Base-by-base conservation (phyloP, 1,140 invertebrate species). In the Sarcophaga bullata region DNA sequence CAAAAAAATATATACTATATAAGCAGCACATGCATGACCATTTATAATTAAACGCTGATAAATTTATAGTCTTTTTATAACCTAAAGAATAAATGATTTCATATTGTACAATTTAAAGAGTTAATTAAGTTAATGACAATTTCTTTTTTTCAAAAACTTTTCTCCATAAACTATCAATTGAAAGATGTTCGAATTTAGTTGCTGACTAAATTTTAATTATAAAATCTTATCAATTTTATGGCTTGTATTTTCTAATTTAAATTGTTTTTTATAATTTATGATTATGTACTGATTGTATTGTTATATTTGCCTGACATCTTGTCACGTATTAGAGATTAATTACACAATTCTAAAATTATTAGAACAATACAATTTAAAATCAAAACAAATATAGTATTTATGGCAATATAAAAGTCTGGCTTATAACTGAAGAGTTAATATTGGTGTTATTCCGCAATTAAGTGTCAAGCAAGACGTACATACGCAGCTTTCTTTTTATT, bases 161-260 rank as follows among this genome's bases (percentile, higher is more conserved):
- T 58, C 3, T 4, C 4, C 4, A 2, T 37, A 37, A 37, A 37
- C 25, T 37, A 37, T 37, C 25, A 37, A 1, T 37, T 37, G 25
- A 2, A 37, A 37, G 25, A 37, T 37, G 25, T 37, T 37, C 25
- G 15, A n/a, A n/a, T 13, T 6, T 58, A 58, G 11, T 58, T 58
- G 13, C 13, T 58, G 54, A 58, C n/a, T 58, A 58, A n/a, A 11
- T 58, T 58, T 58, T 58, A n/a, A 58, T n/a, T 58, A 15, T n/a
- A 13, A 58, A 58, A 13, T 58, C 54, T 58, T 58, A 58, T 58
- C 54, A 58, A n/a, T 15, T 58, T 58, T 58, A 58, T 58, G 11
- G n/a, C 54, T 58, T 58, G 54, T 58, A 58, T n/a, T 58, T 58
- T 58, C 54, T 58, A 58, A 58, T 58, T 58, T 58, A 58, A 58